These are phyloP conservation scores for Therioaphis trifolii DNA, from an alignment of 2,888 invertebrate species.

Conservation along the genomic window DNA sequence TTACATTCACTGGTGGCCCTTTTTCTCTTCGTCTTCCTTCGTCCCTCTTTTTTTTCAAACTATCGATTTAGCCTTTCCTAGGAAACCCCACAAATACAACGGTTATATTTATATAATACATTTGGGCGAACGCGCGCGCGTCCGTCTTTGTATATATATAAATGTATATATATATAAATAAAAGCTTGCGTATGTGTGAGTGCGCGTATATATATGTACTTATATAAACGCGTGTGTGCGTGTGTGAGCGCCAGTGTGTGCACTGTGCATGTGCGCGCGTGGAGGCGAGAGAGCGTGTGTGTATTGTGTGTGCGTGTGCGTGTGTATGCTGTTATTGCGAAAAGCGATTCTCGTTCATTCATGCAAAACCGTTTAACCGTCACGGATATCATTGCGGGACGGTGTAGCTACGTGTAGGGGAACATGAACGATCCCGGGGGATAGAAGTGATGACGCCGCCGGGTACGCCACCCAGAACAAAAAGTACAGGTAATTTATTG, in stretches of 20 bases:
- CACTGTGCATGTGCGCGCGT: background rate
- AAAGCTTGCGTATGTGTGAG: too few relatives aligned
- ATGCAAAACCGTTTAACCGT: slow-evolving; percentile 47
- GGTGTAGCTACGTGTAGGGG: slow-evolving; percentile 44
- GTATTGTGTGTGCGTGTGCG: slow-evolving; percentile 21
- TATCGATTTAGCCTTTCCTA: slow-evolving; percentile 54
- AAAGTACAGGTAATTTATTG: slow-evolving; percentile 46
- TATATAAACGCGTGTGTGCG: too few relatives aligned
- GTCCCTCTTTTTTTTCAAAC: background rate
- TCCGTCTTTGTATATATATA: background rate
- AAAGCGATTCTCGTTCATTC: slow-evolving; percentile 54
- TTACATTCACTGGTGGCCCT: slow-evolving; percentile 46
- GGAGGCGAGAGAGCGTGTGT: background rate
- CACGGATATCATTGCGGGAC: slow-evolving; percentile 33
- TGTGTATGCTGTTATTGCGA: slow-evolving; percentile 17
- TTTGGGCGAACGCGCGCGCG: slow-evolving; percentile 43
- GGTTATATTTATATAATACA: slow-evolving; percentile 31
- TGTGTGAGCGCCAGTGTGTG: background rate
- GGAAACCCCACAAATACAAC: slow-evolving; percentile 54
- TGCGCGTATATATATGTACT: too few relatives aligned
- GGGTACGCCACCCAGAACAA: slow-evolving; percentile 57
- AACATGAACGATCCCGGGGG: slow-evolving; percentile 61
- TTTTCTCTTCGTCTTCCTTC: slow-evolving; percentile 16
- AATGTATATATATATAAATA: too few relatives aligned
- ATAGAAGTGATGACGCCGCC: slow-evolving; percentile 61